Base-by-base conservation (phyloP, 2,888 invertebrate species). In the Clunio marinus region DNA sequence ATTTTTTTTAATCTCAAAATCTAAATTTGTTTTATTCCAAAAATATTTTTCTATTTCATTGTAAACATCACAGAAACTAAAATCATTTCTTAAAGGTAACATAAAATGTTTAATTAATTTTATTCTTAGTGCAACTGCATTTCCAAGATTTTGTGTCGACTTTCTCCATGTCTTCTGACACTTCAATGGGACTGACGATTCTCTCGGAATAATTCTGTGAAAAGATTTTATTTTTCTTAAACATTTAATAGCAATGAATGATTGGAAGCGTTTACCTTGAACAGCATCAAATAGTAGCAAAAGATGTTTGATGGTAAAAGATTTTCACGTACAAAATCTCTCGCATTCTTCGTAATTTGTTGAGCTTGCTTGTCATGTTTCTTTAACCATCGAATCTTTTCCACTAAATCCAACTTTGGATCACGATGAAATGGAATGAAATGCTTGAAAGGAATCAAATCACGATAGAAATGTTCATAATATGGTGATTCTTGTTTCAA, bases 401-500 rank as follows among this genome's bases (percentile, higher is more conserved):
- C 86, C 2, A 89, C 80, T 57, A 97, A 81, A 81, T 97, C 87
- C 3, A 35, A 10, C 7, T 88, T 86, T 20, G 97, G 80, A 77
- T 96, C 88, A 57, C 83, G 78, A 73, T 88, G 86, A 37, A 96
- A 81, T 5, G 95, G 90, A 68, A 97, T 81, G 77, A 87, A 98
- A 79, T 98, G 96, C 73, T 84, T 81, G 79, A 86, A 86, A 1
- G 93, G 87, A 69, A 81, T 75, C 10, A 96, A 78, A 72, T 88
- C 83, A 41, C 83, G 79, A 76, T 98, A 98, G 79, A 96, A 98
- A 81, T 93, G 91, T 81, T 98, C 97, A 77, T 94, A 93, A 78
- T 92, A 97, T n/a, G 86, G 84, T 0, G 97, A 97, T 25, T 91
- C 86, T 79, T 96, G 96, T 80, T 98, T 98, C 13, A 98, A 82